Evolutionary conservation across 2,113 vertebrate species (phyloP), one percentile per base, ranked within the genome.

Genomic region (Sinocyclocheilus grahami): DNA sequence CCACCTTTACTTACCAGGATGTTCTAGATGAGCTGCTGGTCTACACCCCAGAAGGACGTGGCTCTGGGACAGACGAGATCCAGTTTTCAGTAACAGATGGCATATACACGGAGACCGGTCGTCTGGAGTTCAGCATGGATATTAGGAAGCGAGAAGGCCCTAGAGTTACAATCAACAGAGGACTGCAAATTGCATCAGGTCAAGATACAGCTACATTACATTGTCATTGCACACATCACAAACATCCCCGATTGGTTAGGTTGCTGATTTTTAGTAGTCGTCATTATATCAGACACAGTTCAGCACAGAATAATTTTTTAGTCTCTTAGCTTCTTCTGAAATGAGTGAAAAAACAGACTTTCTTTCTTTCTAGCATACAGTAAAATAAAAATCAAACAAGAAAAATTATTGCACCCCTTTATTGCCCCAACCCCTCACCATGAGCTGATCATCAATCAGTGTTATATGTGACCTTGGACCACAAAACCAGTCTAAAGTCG

Each of bases 1-100:
- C 98, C 0, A 96, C 97, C 83, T 99, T 99, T 91, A 97, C 96
- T 65, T 99, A 98, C 92, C 97, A 97, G 94, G 97, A 99, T 53
- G 14, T 99, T 42, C 83, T 98, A 90, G 96, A 97, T 0, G 93
- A 93, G 85, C 91, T 97, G 89, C 91, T 99, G 0, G 93, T 96
- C 51, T 99, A 99, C 72, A 94, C 95, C 0, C 95, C 90, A 0
- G 91, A 94, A 0, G 89, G 89, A 0, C 90, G 92, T 0, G 86
- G 92, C 1, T 92, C 93, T 0, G 92, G 90, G 0, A 89, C 90
- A 0, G 98, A 99, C 0, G 95, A 96, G 87, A 95, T 99, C 82
- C 91, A 53, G 48, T 98, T 99, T 94, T 97, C 96, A 8, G 87
- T 99, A 81, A 97, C 96, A 0, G 96, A 98, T 0, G 98, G 98